Evolutionary conservation across 2,888 invertebrate species (phyloP), one percentile per base, ranked within the genome.

Genomic region (Trisateles emortualis): DNA sequence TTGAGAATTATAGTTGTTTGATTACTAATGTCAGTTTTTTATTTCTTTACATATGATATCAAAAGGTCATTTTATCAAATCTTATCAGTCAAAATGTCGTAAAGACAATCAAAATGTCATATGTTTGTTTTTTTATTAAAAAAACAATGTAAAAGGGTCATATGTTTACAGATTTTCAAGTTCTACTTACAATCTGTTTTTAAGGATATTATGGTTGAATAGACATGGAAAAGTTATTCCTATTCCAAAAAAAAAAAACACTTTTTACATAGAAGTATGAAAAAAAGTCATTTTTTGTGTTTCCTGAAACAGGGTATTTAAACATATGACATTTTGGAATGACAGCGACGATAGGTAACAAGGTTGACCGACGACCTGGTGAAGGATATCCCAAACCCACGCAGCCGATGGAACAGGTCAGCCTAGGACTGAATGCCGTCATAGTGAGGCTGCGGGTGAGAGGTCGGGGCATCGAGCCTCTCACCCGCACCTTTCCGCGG

Each of bases 51-150:
- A 4, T 38, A 19, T 19, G 19, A n/a, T n/a, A 38, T 4, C 14
- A 17, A 38, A 19, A 19, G 17, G 38, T 19, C 35, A 16, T 35
- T 35, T 16, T 35, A 35, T 35, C 35, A 22, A 22, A 22, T 22
- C 22, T 22, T 22, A 38, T 22, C 17, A 38, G 38, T 38, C 38
- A 38, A 38, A 14, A 38, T 38, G 38, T 38, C 38, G 38, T 38
- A 38, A 36, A 36, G 16, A 36, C 36, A 36, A 36, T 36, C 36
- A 36, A 36, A 36, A 14, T 36, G 36, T 36, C 36, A 14, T 36
- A 36, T 36, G 36, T 36, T 38, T 38, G 19, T 11, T 38, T 19
- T 38, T 38, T 19, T 19, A 14, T n/a, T 38, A 38, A 19, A 38
- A 38, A 38, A 38, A 38, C 10, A 38, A 19, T 17, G 19, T 14